Evolutionary conservation across 2,113 vertebrate species (phyloP).

Genomic region (Chelonoidis abingdonii): DNA sequence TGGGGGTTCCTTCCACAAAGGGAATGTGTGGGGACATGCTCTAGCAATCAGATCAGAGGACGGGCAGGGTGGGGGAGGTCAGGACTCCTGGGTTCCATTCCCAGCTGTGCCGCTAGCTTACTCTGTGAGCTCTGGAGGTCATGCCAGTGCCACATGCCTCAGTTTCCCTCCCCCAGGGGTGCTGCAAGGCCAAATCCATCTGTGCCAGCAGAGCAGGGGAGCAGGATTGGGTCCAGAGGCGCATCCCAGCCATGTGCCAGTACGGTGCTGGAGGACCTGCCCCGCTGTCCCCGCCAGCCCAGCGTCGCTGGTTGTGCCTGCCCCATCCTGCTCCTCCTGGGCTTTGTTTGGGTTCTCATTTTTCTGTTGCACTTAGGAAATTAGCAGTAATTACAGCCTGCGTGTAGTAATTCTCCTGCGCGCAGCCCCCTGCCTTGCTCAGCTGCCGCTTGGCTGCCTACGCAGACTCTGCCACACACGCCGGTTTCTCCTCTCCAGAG

Average conservation of each 20-base stretch:
- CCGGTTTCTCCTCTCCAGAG: not conserved
- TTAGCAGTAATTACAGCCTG: not conserved
- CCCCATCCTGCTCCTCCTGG: not conserved
- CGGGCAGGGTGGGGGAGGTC: no score
- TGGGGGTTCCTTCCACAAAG: no score
- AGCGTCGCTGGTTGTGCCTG: no score
- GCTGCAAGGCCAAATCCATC: not conserved
- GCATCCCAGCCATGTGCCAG: no score
- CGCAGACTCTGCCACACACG: not conserved
- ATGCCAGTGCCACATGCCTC: not conserved
- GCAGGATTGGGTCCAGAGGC: no score
- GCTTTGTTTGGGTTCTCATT: not conserved
- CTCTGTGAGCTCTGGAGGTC: no score
- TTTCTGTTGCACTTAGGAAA: not conserved
- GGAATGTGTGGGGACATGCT: no score
- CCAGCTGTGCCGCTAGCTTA: not conserved
- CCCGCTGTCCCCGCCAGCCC: no score
- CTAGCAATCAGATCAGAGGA: no score
- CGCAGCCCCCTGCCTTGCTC: not conserved
- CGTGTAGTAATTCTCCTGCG: not conserved
- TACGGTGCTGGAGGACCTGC: no score
- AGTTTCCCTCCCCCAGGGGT: not conserved
- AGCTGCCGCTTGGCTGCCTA: not conserved
- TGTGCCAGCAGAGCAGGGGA: no score
- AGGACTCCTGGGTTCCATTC: not conserved